phyloP scores from a whole-genome alignment of 2,797 vertebrate genomes.

The Chlorospingus semifuscus region DNA sequence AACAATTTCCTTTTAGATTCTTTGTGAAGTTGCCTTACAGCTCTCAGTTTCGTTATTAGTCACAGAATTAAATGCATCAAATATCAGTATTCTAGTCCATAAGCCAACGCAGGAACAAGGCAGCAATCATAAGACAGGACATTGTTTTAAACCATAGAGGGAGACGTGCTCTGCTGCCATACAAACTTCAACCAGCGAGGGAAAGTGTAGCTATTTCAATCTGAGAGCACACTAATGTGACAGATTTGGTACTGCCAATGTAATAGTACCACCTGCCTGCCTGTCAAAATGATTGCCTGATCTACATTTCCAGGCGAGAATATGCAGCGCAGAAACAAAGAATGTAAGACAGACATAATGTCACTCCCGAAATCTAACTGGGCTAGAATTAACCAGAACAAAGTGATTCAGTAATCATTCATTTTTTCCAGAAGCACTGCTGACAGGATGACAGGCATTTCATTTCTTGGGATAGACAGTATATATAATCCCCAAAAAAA shows the following conservation, averaged over 20 bases:
- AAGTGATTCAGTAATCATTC: not conserved
- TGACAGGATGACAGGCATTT: constrained; percentile 36
- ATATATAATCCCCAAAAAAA: not conserved
- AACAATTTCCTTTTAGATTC: not conserved
- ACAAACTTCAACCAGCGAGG: not conserved
- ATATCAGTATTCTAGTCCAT: not conserved
- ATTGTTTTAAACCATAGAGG: not conserved
- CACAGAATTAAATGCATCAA: not conserved
- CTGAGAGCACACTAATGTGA: not conserved
- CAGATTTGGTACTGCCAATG: not conserved
- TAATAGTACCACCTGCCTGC: constrained; percentile 36
- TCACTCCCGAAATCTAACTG: not conserved
- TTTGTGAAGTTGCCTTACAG: not conserved
- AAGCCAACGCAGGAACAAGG: not conserved
- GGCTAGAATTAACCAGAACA: constrained; percentile 34
- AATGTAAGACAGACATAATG: not conserved
- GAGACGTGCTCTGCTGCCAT: not conserved
- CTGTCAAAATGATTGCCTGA: constrained; percentile 37
- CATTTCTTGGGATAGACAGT: not conserved
- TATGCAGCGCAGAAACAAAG: not conserved
- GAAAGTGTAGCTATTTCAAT: not conserved
- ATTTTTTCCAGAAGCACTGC: not conserved
- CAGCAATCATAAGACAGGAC: not conserved
- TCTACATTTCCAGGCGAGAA: not conserved
- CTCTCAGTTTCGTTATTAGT: not conserved